Base-by-base conservation (phyloP, 2,888 invertebrate species). In the Pelosia muscerda region DNA sequence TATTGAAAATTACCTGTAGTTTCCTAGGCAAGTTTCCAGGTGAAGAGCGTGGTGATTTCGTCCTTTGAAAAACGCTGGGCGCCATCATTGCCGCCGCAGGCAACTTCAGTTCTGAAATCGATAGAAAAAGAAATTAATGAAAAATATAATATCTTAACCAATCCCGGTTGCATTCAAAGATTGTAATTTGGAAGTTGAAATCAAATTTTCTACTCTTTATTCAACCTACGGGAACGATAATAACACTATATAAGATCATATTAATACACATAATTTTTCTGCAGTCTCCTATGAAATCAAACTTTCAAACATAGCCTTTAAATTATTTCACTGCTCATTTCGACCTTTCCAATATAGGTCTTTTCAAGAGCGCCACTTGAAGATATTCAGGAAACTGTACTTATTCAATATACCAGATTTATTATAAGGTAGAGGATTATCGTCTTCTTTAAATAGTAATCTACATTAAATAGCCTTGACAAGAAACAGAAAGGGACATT, bases 51-150 rank as follows among this genome's bases (percentile, higher is more conserved):
- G 95, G 95, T 28, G 95, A 94, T 82, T 95, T 95, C 61, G 91
- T 91, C 84, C 94, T 92, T 87, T 95, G 95, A 83, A 95, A 95
- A 85, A 95, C 95, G 86, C 95, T 95, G 80, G 95, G 95, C 87
- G 95, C 95, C 95, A 95, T 95, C 95, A 95, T 95, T 90, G 91
- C 95, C 91, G 89, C 94, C 89, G 86, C 84, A 87, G 87, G 89
- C 86, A 86, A 87, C 85, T 90, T 91, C 78, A 88, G 79, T 73
- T 90, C 94, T 95, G 93, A 34, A 94, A 92, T 76, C 23, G 75
- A 85, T 26, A 66, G 75, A 59, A 74, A 22, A 22, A 10, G 2
- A 31, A 22, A 22, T 62, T 22, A 6, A 26, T 13, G 26, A 1
- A 42, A 3, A 15, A 55, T 42, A 42, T 5, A 42, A 42, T 19